Base-by-base conservation (phyloP, 1,140 invertebrate genomes). In the Drosophila punjabiensis region DNA sequence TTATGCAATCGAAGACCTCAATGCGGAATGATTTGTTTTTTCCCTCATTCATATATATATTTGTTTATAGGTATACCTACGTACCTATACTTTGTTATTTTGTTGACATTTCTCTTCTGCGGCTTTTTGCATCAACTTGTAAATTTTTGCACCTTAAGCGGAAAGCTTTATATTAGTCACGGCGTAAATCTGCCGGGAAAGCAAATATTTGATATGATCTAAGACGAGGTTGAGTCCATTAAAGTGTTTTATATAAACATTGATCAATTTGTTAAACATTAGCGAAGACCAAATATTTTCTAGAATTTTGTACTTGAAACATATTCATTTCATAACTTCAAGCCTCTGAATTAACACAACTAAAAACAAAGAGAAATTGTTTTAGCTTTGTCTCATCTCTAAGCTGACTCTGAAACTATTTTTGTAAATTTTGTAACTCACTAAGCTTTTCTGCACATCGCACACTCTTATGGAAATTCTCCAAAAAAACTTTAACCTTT, bases 81-180 rank as follows among this genome's bases (percentile, higher is more conserved):
- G n/a, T 18, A 60, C 28, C 33, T 32, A 41, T 16, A 63, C 24
- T 45, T 59, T 69, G 52, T 43, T 43, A 45, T 3, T 45, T 45
- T 35, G 39, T 65, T 20, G n/a, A 71, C 48, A 59, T 48, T 59
- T 41, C 28, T 48, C 24, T 10, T 35, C 39, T 47, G 20, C 30
- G 70, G 50, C 73, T 68, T 84, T 88, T 90, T 68, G 70, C 84
- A 88, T 69, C 8, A 64, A 55, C 81, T 75, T 89, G 86, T 47
- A 62, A 79, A 73, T 76, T 89, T 90, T 89, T 75, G 86, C 85
- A 89, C 85, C 75, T 90, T 67, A 37, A 35, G 67, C 70, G 45
- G 70, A 71, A 74, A 74, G 67, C 62, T 64, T 56, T 33, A 52
- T 39, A 80, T 85, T 84, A 63, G 70, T 60, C 66, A 79, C 56